A percentile compares a stretch with the other conserved stretches of the same genome.
phyloP scores from a whole-genome alignment of 2,113 vertebrate genomes.

The Caloenas nicobarica region DNA sequence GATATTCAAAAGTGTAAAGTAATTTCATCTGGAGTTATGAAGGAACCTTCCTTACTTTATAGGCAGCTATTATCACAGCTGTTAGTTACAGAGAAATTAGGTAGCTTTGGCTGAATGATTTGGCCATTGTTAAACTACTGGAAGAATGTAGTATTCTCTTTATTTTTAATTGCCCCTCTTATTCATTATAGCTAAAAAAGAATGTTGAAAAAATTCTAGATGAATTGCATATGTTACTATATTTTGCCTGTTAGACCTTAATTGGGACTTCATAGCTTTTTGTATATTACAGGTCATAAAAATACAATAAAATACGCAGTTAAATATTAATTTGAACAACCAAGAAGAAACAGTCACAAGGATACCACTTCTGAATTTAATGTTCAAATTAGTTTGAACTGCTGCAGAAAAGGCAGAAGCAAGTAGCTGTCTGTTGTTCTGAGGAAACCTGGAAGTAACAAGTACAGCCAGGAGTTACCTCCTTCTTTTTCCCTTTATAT shows the following conservation, averaged over 20 bases:
- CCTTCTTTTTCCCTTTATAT: background rate
- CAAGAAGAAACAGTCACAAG: background rate
- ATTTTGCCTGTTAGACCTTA: background rate
- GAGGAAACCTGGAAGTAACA: background rate
- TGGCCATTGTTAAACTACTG: background rate
- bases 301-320: background rate
- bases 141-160: background rate
- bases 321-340: background rate
- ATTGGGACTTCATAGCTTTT: background rate
- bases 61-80: background rate
- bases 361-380: background rate
- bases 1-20: background rate
- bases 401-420: background rate
- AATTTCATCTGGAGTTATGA: background rate
- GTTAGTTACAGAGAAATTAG: background rate
- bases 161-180: background rate
- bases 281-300: background rate
- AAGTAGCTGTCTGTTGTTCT: background rate
- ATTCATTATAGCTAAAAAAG: background rate
- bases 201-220: background rate
- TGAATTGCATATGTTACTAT: background rate
- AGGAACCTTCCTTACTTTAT: background rate
- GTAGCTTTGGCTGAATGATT: background rate
- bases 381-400: background rate
- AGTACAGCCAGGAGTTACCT: background rate